These are phyloP conservation scores for Rhorus exstirpatorius DNA, from an alignment of 2,888 invertebrate genomes.

Conservation along the genomic window DNA sequence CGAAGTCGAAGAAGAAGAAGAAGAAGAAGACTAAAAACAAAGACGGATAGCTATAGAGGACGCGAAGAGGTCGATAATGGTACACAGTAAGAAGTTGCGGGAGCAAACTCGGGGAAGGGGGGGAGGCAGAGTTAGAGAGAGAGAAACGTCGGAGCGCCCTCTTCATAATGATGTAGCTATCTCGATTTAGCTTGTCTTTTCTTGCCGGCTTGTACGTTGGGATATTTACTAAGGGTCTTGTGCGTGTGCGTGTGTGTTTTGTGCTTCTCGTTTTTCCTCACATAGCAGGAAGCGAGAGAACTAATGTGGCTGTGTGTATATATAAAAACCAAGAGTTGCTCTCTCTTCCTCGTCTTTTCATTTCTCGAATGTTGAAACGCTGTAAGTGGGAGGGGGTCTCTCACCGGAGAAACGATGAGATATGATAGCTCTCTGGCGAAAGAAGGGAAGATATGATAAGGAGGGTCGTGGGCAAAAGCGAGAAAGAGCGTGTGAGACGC, in stretches of 20 bases:
- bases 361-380: slow-evolving; percentile 66
- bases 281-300: slow-evolving; percentile 68
- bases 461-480: slow-evolving; percentile 37
- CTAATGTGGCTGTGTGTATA: slow-evolving; percentile 20
- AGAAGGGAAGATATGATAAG: slow-evolving; percentile 62
- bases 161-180: slow-evolving; percentile 78
- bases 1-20: slow-evolving; percentile 8
- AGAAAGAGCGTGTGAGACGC: slow-evolving; percentile 65
- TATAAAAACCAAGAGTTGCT: slow-evolving; percentile 25
- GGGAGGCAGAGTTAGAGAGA: slow-evolving; percentile 45
- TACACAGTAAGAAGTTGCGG: slow-evolving; percentile 35
- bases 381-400: slow-evolving; percentile 52
- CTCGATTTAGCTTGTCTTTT: slow-evolving; percentile 78
- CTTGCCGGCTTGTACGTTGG: slow-evolving; percentile 73
- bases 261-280: slow-evolving; percentile 73
- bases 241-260: slow-evolving; percentile 48
- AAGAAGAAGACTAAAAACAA: slow-evolving; percentile 5
- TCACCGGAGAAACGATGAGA: slow-evolving; percentile 29
- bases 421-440: background rate
- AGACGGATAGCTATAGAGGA: slow-evolving; percentile 41
- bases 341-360: slow-evolving; percentile 60
- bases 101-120: background rate
- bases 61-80: slow-evolving; percentile 50
- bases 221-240: slow-evolving; percentile 72
- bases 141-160: slow-evolving; percentile 67